A percentile compares a stretch with the other conserved stretches of the same genome.
Evolutionary conservation across 2,113 vertebrate genomes (phyloP).

Genomic region (Rhegmatorhina hoffmannsi): DNA sequence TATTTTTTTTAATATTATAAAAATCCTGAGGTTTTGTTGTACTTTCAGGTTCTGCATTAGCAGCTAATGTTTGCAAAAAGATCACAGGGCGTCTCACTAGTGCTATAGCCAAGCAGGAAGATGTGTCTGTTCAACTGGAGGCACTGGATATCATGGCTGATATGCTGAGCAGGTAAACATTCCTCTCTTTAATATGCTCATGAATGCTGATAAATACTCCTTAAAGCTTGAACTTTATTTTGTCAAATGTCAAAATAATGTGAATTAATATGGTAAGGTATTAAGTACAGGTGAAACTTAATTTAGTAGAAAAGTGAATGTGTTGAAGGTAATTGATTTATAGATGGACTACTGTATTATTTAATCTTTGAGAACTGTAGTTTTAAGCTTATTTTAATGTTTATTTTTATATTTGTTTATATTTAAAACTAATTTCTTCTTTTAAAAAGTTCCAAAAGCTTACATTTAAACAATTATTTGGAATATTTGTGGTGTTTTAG

Average conservation of each 20-base stretch:
- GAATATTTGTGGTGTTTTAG: neutral
- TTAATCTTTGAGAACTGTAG: neutral
- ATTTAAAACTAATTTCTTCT: neutral
- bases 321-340: neutral
- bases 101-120: conserved; percentile 98
- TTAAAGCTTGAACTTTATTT: neutral
- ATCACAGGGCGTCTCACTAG: conserved; percentile 97
- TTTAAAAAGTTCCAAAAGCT: neutral
- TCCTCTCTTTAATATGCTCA: neutral
- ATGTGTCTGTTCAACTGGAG: conserved; percentile 97
- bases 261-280: neutral
- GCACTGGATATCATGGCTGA: conserved; percentile 99
- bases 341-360: neutral
- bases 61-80: conserved; percentile 98
- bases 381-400: neutral
- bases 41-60: conserved; percentile 89
- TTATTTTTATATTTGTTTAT: neutral
- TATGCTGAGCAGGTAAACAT: conserved; percentile 94
- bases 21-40: neutral
- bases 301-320: neutral
- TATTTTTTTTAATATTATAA: neutral
- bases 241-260: neutral
- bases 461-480: neutral
- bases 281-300: neutral
- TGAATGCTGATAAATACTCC: neutral